phyloP scores from a whole-genome alignment of 2,113 vertebrate genomes.

The Semicossyphus pulcher region DNA sequence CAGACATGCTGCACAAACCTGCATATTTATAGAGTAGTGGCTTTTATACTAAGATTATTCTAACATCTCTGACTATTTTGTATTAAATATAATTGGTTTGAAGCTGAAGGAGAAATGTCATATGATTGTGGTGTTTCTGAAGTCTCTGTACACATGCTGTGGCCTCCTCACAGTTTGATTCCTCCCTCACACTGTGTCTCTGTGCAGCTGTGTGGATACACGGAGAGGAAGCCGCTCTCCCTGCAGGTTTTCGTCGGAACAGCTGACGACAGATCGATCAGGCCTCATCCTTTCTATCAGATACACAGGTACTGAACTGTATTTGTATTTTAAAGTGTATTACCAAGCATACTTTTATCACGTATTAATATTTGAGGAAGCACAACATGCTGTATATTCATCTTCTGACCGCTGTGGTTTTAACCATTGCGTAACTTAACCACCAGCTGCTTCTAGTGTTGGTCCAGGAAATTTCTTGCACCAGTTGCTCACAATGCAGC shows the following conservation, averaged over 20 bases:
- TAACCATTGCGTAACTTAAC: conserved; percentile 37
- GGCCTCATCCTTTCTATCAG: conserved; percentile 94
- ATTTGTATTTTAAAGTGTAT: not conserved
- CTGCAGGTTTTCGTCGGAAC: conserved; percentile 95
- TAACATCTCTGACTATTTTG: not conserved
- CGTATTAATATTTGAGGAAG: too few species aligned
- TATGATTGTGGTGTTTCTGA: not conserved
- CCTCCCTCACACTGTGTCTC: conserved; percentile 20
- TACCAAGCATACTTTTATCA: not conserved
- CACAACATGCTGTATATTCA: not conserved
- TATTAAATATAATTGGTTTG: not conserved
- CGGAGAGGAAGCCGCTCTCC: conserved; percentile 89
- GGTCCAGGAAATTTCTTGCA: conserved; percentile 24
- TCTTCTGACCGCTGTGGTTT: conserved; percentile 11
- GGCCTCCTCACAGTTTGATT: conserved; percentile 45
- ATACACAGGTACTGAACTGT: conserved; percentile 85
- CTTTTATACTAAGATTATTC: not conserved
- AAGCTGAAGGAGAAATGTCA: not conserved
- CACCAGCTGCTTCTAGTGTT: conserved; percentile 33
- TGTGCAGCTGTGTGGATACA: conserved; percentile 88
- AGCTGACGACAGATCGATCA: conserved; percentile 90
- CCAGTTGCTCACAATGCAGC: conserved; percentile 9
- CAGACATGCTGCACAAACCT: not conserved
- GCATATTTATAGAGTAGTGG: too few species aligned
- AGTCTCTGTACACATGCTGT: not conserved